Evolutionary conservation across 2,113 vertebrate genomes (phyloP).

Genomic region (Mormyrus iriodes): DNA sequence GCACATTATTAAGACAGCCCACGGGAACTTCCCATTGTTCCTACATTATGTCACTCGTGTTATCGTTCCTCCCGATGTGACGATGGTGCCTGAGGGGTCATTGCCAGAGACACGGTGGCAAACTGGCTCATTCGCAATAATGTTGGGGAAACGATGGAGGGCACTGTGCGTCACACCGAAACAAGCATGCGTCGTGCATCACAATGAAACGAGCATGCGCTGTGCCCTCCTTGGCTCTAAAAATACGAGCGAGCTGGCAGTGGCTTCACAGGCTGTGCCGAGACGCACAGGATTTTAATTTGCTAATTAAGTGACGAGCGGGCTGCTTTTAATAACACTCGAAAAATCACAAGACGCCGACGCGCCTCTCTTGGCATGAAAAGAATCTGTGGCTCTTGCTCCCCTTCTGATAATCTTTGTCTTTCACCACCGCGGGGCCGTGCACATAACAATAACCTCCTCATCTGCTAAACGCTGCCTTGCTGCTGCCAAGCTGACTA

Average conservation of each 20-base stretch:
- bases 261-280: constrained; percentile 43
- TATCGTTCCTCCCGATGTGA: not conserved
- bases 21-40: not conserved
- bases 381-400: constrained; percentile 17
- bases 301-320: constrained; percentile 58
- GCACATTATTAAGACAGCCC: not conserved
- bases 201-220: not conserved
- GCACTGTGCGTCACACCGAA: not conserved
- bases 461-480: not conserved
- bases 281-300: constrained; percentile 39
- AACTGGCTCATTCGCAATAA: not conserved
- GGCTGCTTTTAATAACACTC: constrained; percentile 36
- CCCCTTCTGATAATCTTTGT: constrained; percentile 26
- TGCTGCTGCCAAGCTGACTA: not conserved
- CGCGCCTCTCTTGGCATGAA: constrained; percentile 20
- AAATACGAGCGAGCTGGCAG: constrained; percentile 54
- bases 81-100: not conserved
- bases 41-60: not conserved
- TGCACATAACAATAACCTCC: constrained; percentile 10
- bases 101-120: not conserved
- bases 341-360: constrained; percentile 23
- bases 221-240: constrained; percentile 52
- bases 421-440: constrained; percentile 2
- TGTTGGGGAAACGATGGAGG: not conserved
- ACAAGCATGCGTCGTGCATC: not conserved